Evolutionary conservation across 2,888 invertebrate species (phyloP).

Genomic region (Isotomurus palustris): DNA sequence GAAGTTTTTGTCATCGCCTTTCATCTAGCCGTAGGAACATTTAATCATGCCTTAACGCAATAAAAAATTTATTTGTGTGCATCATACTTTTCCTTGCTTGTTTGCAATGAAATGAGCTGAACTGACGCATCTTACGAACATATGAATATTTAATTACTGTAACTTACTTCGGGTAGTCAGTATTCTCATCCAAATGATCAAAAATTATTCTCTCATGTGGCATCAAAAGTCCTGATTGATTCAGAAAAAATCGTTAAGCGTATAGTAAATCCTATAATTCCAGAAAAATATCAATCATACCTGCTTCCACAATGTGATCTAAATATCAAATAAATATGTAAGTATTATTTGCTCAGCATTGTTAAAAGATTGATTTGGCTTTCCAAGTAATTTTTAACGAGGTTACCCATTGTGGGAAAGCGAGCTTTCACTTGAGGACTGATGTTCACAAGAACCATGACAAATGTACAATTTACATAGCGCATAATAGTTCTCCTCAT

Average conservation of each 20-base stretch:
- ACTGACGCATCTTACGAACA: neutral
- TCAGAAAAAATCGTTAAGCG: neutral
- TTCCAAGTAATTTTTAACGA: neutral
- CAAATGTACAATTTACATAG: constrained; percentile 49
- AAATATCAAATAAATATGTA: neutral
- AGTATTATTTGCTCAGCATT: neutral
- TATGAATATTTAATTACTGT: neutral
- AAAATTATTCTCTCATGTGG: constrained; percentile 49
- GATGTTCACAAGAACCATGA: constrained; percentile 48
- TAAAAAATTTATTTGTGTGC: too few relatives aligned
- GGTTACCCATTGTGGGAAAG: constrained; percentile 48
- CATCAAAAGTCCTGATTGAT: constrained; percentile 47
- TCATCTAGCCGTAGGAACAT: too few relatives aligned
- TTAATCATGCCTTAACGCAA: too few relatives aligned
- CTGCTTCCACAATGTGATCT: constrained; percentile 50
- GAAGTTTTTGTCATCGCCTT: too few relatives aligned
- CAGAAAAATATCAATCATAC: constrained; percentile 27
- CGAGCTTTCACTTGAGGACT: constrained; percentile 49
- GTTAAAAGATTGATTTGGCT: too few relatives aligned
- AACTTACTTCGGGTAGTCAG: constrained; percentile 41
- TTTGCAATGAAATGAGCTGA: too few relatives aligned
- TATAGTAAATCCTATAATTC: neutral
- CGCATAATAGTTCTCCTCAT: constrained; percentile 50
- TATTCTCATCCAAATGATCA: constrained; percentile 48
- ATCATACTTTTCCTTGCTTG: too few relatives aligned